Base-by-base conservation (phyloP, 2,797 vertebrate genomes). In the Danio kyathit region DNA sequence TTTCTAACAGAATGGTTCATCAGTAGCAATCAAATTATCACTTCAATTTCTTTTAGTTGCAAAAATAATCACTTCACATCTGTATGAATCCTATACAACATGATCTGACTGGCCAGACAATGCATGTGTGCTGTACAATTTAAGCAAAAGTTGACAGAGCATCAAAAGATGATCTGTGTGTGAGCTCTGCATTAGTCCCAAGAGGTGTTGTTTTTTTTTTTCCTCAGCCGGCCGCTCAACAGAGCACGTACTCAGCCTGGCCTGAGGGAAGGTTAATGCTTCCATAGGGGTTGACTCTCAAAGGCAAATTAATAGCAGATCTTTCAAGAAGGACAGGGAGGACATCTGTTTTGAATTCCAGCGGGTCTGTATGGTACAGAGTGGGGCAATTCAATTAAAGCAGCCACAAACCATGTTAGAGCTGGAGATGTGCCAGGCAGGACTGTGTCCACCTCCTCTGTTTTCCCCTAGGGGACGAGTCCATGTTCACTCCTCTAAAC, bases 281-380 rank as follows among this genome's bases (percentile, higher is more conserved):
- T 86, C 61, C 74, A 66, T 67, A 69, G 81, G 86, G 77, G 75
- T 87, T 86, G 85, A 88, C 69, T 76, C 80, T 79, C 83, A 84
- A 82, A 86, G 84, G 67, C 81, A 82, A 85, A 85, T 87, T 83
- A 87, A 85, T 83, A 86, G 83, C 84, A 83, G 82, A 65, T 75
- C 85, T 86, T 84, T 82, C 66, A 74, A 71, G 59, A 61, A 67
- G 80, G 74, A 61, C 79, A 66, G 21, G 79, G 81, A 76, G 76
- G 83, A 88, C 91, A 91, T 93, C 91, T 91, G 92, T 82, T 94
- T 91, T 89, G 70, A 89, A 88, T 93, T 90, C 89, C 84, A 74
- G 79, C 60, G 84, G 89, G 86, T 81, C 84, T 84, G 83, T 81
- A 89, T 83, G 80, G 89, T 90, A 90, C 16, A 82, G 88, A 64